These are phyloP conservation scores for Stegodyphus dumicola DNA, from an alignment of 1,140 invertebrate genomes.

Conservation along the genomic window DNA sequence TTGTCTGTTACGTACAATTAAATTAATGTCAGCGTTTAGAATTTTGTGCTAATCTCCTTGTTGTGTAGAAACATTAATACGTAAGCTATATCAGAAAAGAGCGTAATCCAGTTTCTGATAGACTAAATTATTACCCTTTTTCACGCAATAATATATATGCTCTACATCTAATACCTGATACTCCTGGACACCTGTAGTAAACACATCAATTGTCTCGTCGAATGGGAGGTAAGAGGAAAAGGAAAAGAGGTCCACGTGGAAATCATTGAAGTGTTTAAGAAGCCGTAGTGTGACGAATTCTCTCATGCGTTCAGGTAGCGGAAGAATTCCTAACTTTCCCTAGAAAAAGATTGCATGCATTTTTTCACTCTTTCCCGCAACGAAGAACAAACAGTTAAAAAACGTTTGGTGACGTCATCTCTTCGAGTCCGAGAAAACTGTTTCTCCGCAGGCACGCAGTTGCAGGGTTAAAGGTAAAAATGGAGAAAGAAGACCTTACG, in stretches of 20 bases:
- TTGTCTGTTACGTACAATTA: too few species aligned
- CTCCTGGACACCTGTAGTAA: neutral
- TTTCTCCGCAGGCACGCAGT: constrained; percentile 17
- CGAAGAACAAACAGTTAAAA: constrained; percentile 14
- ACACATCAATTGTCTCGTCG: constrained; percentile 11
- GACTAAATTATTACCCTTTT: too few species aligned
- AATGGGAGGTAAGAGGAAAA: neutral
- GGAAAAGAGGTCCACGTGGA: constrained; percentile 3
- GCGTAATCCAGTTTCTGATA: too few species aligned
- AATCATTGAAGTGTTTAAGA: constrained; percentile 4
- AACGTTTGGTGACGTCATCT: constrained; percentile 21
- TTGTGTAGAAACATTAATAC: too few species aligned
- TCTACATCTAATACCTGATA: too few species aligned
- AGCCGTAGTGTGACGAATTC: constrained; percentile 25
- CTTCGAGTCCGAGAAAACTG: constrained; percentile 28
- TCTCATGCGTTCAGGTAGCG: constrained; percentile 23
- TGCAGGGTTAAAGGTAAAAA: constrained; percentile 13
- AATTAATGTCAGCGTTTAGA: too few species aligned
- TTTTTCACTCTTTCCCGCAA: constrained; percentile 41
- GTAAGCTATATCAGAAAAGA: too few species aligned
- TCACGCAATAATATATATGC: too few species aligned
- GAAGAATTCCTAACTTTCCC: constrained; percentile 40
- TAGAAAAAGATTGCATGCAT: constrained; percentile 40
- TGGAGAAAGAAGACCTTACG: neutral
- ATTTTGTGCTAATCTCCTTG: too few species aligned